These are phyloP conservation scores for Tiliqua scincoides DNA, from an alignment of 2,113 vertebrate species.

Conservation along the genomic window DNA sequence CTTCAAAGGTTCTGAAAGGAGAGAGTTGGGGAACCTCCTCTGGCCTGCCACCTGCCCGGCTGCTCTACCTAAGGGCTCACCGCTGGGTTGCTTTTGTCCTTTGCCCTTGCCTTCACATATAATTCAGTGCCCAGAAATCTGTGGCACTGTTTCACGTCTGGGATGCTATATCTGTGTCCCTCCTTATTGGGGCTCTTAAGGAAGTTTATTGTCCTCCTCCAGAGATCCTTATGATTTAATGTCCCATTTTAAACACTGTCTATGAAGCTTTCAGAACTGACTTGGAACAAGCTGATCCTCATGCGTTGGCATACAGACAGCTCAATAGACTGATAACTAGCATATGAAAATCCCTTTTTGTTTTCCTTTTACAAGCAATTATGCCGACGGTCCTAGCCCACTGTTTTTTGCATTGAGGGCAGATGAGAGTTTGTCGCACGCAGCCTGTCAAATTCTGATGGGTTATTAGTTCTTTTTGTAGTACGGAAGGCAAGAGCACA, in stretches of 20 bases:
- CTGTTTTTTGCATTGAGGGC: slow-evolving; percentile 48
- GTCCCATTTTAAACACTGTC: slow-evolving; percentile 27
- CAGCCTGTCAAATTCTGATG: background rate
- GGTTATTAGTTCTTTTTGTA: slow-evolving; percentile 18
- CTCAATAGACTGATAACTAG: slow-evolving; percentile 45
- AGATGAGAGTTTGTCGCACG: slow-evolving; percentile 29
- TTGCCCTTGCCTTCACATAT: too few species aligned
- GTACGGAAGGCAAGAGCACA: slow-evolving; percentile 47
- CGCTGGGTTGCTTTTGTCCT: too few species aligned
- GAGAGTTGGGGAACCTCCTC: too few species aligned
- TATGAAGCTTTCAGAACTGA: background rate
- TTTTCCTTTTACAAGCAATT: slow-evolving; percentile 56
- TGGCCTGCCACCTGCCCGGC: too few species aligned
- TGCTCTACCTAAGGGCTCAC: too few species aligned
- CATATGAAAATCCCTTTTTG: slow-evolving; percentile 51
- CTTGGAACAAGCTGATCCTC: slow-evolving; percentile 35
- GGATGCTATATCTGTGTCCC: too few species aligned
- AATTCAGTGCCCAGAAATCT: too few species aligned
- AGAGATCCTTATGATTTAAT: slow-evolving; percentile 14
- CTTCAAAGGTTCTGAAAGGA: too few species aligned
- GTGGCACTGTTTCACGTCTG: too few species aligned
- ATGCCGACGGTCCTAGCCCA: slow-evolving; percentile 64
- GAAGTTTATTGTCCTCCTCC: background rate
- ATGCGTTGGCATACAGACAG: slow-evolving; percentile 51
- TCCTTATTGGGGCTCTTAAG: background rate